phyloP scores from a whole-genome alignment of 2,888 invertebrate species.

The Phanerotoma sp. region DNA sequence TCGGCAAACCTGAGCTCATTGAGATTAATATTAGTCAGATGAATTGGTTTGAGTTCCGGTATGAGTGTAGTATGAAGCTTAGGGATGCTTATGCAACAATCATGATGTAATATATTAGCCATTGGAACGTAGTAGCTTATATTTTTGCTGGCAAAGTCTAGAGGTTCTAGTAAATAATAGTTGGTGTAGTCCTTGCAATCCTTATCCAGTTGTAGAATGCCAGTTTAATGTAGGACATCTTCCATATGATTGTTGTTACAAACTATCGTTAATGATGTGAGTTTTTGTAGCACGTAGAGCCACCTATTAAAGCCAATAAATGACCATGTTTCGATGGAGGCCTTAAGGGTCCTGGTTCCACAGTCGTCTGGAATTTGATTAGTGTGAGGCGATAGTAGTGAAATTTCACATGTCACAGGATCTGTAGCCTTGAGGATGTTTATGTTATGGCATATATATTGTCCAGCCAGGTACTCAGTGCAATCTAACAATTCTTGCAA shows the following conservation, averaged over 20 bases:
- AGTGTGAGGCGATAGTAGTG: conserved; percentile 1
- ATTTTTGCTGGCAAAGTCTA: conserved; percentile 13
- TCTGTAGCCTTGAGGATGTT: not conserved
- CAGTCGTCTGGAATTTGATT: conserved; percentile 8
- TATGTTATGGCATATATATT: conserved; percentile 3
- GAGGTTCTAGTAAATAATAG: conserved; percentile 20
- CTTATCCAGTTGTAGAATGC: conserved; percentile 10
- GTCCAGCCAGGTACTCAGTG: conserved; percentile 1
- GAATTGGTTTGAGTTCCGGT: conserved; percentile 21
- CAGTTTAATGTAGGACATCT: conserved; percentile 23
- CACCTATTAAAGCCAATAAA: conserved; percentile 23
- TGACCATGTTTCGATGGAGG: conserved; percentile 12
- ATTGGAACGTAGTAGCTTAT: conserved; percentile 16
- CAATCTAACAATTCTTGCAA: conserved; percentile 17
- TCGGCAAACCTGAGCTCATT: conserved; percentile 31
- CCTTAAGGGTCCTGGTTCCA: conserved; percentile 3
- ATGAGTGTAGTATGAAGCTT: conserved; percentile 16
- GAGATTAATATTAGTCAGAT: conserved; percentile 9
- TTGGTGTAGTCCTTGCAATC: conserved; percentile 30
- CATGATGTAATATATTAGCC: conserved; percentile 22
- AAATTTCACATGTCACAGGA: conserved; percentile 6
- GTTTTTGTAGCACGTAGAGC: conserved; percentile 25
- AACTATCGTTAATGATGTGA: conserved; percentile 12
- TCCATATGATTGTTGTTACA: conserved; percentile 19
- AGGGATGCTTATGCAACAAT: conserved; percentile 20